Conservation (phyloP, 2,797 vertebrate species). For the Sphaeramia orbicularis region DNA sequence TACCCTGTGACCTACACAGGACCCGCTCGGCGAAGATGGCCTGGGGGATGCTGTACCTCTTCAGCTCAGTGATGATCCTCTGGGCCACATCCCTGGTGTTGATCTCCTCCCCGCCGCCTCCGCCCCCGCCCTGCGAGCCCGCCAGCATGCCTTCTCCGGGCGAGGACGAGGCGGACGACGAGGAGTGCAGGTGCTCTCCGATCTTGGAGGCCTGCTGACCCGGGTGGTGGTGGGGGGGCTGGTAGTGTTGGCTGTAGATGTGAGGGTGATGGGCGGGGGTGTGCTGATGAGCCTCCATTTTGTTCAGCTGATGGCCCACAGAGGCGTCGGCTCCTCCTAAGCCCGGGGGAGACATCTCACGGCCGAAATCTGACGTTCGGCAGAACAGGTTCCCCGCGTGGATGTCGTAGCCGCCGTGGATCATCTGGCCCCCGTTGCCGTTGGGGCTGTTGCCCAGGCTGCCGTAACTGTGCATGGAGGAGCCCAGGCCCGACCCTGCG, state of each 20-base stretch:
- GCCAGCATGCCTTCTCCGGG: slow-evolving; percentile 78
- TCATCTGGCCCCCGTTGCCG: slow-evolving; percentile 81
- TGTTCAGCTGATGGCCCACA: slow-evolving; percentile 84
- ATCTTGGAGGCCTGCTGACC: slow-evolving; percentile 84
- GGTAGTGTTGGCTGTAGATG: slow-evolving; percentile 85
- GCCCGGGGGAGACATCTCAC: slow-evolving; percentile 87
- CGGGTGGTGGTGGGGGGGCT: slow-evolving; percentile 83
- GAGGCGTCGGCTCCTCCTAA: slow-evolving; percentile 77
- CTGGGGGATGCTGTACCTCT: slow-evolving; percentile 91
- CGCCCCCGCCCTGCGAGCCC: slow-evolving; percentile 68
- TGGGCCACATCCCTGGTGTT: slow-evolving; percentile 91
- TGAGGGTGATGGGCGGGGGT: slow-evolving; percentile 80
- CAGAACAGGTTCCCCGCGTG: slow-evolving; percentile 87
- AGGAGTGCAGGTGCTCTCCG: slow-evolving; percentile 82
- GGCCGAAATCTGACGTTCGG: slow-evolving; percentile 85
- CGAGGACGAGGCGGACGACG: slow-evolving; percentile 74
- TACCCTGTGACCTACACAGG: slow-evolving; percentile 90
- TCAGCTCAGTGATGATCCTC: slow-evolving; percentile 90
- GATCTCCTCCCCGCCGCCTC: slow-evolving; percentile 83
- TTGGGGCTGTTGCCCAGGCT: slow-evolving; percentile 82
- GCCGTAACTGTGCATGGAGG: slow-evolving; percentile 87
- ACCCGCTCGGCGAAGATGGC: slow-evolving; percentile 91
- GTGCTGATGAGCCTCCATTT: slow-evolving; percentile 86
- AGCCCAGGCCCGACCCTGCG: slow-evolving; percentile 77
- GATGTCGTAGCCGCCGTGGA: slow-evolving; percentile 85